Base-by-base conservation (phyloP, 2,113 vertebrate genomes). In the Setophaga kirtlandii region DNA sequence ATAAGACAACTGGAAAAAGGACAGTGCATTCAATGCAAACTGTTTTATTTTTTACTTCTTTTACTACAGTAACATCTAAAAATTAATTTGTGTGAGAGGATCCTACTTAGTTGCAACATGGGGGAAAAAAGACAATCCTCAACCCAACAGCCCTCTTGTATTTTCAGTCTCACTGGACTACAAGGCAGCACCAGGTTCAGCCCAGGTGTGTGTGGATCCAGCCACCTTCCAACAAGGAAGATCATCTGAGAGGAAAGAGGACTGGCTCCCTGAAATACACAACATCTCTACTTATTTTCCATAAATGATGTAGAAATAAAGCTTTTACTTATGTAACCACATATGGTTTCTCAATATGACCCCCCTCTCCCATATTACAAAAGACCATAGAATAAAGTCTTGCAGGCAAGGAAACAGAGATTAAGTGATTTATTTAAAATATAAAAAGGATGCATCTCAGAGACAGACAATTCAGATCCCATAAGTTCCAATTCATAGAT, bases 311-410 rank as follows among this genome's bases (percentile, higher is more conserved):
- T 12, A 84, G 53, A 71, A 65, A 76, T 22, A 79, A 82, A 46
- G 44, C 23, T 94, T 89, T 83, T 50, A 81, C 12, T 63, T 62
- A 49, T 4, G 2, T 47, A 92, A 49, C 9, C 12, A 25, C 12
- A 69, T 25, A n/a, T 0, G 25, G 18, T 25, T 73, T 73, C 67
- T 93, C 49, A 60, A 4, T 37, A 80, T 21, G 7, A 25, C 4
- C 2, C 8, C 2, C 2, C 6, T 2, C 18, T 10, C 15, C 11
- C 4, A 15, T 22, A 49, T 37, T 46, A 13, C 16, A 33, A 79
- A 82, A 71, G 16, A 64, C n/a, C 55, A 46, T 0, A 63, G 19
- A 74, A 83, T 20, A 18, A 53, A 67, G 18, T 25, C 33, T 80
- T 74, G 28, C 12, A 64, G 62, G 31, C 13, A 82, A 82, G 49